Base-by-base conservation (phyloP, 2,888 invertebrate species). In the Phengaris alcon region DNA sequence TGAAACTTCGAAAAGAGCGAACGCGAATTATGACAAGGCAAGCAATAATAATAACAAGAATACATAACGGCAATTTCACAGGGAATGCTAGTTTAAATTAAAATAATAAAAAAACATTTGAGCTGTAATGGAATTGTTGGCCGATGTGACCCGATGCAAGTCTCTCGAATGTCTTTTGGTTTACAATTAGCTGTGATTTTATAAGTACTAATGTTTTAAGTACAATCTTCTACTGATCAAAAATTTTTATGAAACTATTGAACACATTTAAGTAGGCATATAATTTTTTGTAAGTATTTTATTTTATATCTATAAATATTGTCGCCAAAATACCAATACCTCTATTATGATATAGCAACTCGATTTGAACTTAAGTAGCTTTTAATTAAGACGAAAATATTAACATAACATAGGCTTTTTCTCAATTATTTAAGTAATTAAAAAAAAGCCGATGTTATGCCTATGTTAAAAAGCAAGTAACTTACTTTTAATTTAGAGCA, bases 91-190 rank as follows among this genome's bases (percentile, higher is more conserved):
- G 44, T 54, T 72, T 52, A 35, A 12, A 64, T 12, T 51, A 51
- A 48, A 70, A 72, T 52, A 35, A 35, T 7, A 35, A 35, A 52
- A 72, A 72, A 72, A 52, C 72, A 72, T 72, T 72, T 72, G 72
- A 72, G 72, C 72, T 54, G 54, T 72, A 51, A 72, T 72, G 72
- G 72, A 72, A 72, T 72, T 70, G 10, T 51, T 15, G 72, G 22
- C 8, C 54, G 15, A 69, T 9, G 48, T 10, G 69, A 48, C 48
- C 68, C 13, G 35, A 44, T 3, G 35, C 35, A 64, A 64, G 64
- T 64, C 35, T 64, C 35, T 44, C 64, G 35, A 64, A 64, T 64
- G 64, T 64, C 64, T 64, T 64, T 64, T 64, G 12, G 13, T 64
- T 64, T 64, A 5, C 35, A 22, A 22, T 22, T 22, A 15, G 64